phyloP scores from a whole-genome alignment of 2,113 vertebrate species.

The Lynx canadensis region DNA sequence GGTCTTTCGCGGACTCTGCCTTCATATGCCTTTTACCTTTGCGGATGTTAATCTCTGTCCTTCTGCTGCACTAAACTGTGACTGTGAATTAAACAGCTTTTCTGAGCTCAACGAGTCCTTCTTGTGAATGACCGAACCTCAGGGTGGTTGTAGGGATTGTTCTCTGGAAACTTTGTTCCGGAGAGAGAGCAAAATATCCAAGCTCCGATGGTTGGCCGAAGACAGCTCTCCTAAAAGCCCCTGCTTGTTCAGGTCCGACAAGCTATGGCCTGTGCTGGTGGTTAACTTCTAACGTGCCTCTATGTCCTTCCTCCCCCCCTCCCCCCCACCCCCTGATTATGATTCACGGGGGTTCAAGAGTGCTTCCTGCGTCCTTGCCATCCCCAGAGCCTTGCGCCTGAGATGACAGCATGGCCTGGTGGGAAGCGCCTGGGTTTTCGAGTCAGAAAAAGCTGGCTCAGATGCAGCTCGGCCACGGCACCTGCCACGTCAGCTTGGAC shows the following conservation, averaged over 20 bases:
- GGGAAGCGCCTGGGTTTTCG: not conserved
- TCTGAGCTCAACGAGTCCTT: not conserved
- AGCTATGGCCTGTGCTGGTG: not conserved
- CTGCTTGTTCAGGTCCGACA: not conserved
- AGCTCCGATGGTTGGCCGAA: not conserved
- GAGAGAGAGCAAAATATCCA: not conserved
- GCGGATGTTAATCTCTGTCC: not conserved
- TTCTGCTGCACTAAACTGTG: not conserved
- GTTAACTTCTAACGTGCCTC: not conserved
- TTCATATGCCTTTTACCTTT: not conserved
- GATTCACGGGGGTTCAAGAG: not conserved
- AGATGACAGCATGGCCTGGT: not conserved
- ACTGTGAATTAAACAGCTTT: not conserved
- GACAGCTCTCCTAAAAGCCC: not conserved
- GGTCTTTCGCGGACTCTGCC: not conserved
- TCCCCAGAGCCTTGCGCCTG: not conserved
- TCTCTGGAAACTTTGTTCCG: not conserved
- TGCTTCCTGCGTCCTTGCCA: not conserved
- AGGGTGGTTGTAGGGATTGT: not conserved
- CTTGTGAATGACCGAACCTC: not conserved
- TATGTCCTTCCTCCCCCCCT: not conserved
- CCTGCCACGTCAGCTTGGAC: not conserved
- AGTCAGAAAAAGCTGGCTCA: not conserved
- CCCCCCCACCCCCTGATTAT: not conserved
- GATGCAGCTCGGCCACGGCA: not conserved